Base-by-base conservation (phyloP, 1,140 invertebrate species). In the Eupeodes corollae region DNA sequence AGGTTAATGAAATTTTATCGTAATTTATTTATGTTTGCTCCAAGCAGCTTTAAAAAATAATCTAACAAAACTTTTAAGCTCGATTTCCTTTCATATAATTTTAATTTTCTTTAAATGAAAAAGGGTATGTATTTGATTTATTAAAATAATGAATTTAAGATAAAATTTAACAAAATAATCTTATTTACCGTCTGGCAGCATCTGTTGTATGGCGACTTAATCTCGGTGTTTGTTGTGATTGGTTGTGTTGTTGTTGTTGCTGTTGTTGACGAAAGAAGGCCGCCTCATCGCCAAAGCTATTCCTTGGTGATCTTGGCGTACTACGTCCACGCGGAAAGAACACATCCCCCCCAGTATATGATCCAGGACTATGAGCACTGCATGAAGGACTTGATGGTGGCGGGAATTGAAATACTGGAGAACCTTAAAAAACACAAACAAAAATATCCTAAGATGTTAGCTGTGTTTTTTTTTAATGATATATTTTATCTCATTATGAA, bases 401-500 rank as follows among this genome's bases (percentile, higher is more conserved):
- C 32, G 64, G 64, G 48, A 67, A 67, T 49, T 67, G 63, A 31
- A 67, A 67, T 48, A 62, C 57, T 40, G 63, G 61, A 9, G 64
- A 49, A 46, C 56, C 64, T 67, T 53, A 21, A 63, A 55, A 42
- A 26, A 16, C 45, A 46, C 41, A 8, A 48, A 14, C 40, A 38
- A 44, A 19, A 39, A 19, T 35, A 34, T 35, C 18, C 34, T 39
- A 48, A 34, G 8, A 26, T 26, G 21, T 26, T 26, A 26, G 21
- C 3, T 5, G 3, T 26, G 8, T 5, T 5, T 26, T 26, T 26
- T n/a, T n/a, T n/a, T n/a, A n/a, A n/a, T n/a, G n/a, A n/a, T n/a
- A n/a, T n/a, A n/a, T n/a, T n/a, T n/a, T n/a, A n/a, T n/a, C n/a
- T n/a, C n/a, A n/a, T n/a, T n/a, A n/a, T n/a, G n/a, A 26, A 26